Evolutionary conservation across 2,113 vertebrate species (phyloP).

Genomic region (Accipiter cooperii): DNA sequence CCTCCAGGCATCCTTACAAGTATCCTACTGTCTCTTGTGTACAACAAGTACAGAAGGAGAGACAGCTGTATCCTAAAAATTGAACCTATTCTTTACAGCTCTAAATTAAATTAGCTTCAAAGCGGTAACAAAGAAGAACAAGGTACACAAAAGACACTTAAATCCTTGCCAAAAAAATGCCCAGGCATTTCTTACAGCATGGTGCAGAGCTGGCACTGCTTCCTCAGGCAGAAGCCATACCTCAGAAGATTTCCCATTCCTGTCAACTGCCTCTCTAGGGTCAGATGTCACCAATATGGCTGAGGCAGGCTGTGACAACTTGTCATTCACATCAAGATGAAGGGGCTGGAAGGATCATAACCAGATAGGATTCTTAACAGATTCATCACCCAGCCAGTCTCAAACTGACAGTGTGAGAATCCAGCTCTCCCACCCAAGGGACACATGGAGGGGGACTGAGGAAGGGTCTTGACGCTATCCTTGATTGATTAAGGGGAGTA

Average conservation of each 20-base stretch:
- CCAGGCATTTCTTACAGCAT: background rate
- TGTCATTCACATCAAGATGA: constrained; percentile 8
- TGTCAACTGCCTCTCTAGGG: background rate
- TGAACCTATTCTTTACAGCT: background rate
- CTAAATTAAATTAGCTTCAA: background rate
- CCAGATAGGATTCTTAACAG: constrained; percentile 3
- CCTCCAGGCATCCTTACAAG: background rate
- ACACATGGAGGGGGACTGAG: background rate
- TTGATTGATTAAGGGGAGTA: background rate
- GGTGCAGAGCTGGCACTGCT: background rate
- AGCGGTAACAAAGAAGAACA: background rate
- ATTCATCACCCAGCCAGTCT: background rate
- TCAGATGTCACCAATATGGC: background rate
- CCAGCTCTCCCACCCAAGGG: background rate
- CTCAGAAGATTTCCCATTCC: background rate
- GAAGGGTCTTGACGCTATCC: background rate
- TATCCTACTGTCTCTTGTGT: background rate
- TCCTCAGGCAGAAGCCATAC: background rate
- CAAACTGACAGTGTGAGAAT: background rate
- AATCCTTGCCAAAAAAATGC: background rate
- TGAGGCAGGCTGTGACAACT: background rate
- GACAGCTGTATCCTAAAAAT: background rate
- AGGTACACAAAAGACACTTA: background rate
- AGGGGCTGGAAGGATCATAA: background rate
- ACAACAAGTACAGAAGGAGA: background rate